A percentile compares a stretch with the other conserved stretches of the same genome.
Conservation (phyloP, 2,888 invertebrate genomes). For the Rhagophthalmus giganteus region DNA sequence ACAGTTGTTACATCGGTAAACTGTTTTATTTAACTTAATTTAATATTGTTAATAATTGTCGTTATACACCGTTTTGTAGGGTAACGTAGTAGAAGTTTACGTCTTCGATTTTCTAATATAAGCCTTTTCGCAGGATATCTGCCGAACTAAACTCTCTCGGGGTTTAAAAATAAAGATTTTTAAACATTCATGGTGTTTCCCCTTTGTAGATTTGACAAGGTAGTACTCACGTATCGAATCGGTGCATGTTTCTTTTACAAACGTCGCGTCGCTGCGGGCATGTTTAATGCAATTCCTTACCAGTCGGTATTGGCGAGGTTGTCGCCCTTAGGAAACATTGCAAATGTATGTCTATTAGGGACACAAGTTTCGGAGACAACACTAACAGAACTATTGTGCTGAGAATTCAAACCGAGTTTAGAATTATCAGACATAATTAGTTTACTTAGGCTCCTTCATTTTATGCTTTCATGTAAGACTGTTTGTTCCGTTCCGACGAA, state of each 20-base stretch:
- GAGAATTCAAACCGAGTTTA: slow-evolving; percentile 30
- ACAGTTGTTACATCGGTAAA: too few relatives aligned
- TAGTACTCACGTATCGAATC: slow-evolving; percentile 16
- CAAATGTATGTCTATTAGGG: slow-evolving; percentile 27
- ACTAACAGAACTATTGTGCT: slow-evolving; percentile 28
- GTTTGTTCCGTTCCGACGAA: slow-evolving; percentile 16
- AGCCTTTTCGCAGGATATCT: too few relatives aligned
- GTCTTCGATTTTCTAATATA: too few relatives aligned
- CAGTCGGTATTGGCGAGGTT: slow-evolving; percentile 1
- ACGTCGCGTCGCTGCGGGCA: slow-evolving; percentile 11
- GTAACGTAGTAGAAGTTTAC: too few relatives aligned
- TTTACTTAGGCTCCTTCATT: slow-evolving; percentile 27
- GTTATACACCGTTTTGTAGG: too few relatives aligned
- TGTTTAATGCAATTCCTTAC: slow-evolving; percentile 14
- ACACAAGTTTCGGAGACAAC: slow-evolving; percentile 24
- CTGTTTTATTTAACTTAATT: too few relatives aligned
- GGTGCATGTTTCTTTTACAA: slow-evolving; percentile 22
- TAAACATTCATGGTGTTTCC: slow-evolving; percentile 11
- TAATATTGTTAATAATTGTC: too few relatives aligned
- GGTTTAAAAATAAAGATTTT: slow-evolving; percentile 10
- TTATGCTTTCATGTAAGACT: slow-evolving; percentile 16
- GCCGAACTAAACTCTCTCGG: not conserved
- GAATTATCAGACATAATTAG: slow-evolving; percentile 27
- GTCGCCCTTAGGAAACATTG: slow-evolving; percentile 13
- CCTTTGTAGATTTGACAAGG: slow-evolving; percentile 15